Evolutionary conservation across 2,797 vertebrate genomes (phyloP).

Genomic region (Acanthurus lineatus): DNA sequence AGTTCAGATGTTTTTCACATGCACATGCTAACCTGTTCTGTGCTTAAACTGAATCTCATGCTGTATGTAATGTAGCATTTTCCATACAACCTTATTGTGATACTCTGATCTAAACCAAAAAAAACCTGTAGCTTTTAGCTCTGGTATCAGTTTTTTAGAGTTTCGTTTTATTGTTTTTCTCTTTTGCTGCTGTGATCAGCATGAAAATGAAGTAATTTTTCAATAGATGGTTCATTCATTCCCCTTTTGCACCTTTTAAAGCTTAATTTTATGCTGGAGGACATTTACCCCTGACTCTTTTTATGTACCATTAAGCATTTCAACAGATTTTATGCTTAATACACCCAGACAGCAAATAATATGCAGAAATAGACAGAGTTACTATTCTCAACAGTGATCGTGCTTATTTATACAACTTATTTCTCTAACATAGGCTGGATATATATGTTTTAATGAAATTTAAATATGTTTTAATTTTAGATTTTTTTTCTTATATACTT

Average conservation of each 20-base stretch:
- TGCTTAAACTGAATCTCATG: not conserved
- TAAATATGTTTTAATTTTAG: not conserved
- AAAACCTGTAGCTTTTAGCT: not conserved
- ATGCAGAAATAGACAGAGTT: not conserved
- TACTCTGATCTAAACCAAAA: no score
- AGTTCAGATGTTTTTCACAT: slow-evolving; percentile 27
- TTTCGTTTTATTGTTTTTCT: not conserved
- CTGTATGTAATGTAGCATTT: not conserved
- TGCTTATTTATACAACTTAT: no score
- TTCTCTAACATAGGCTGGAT: no score
- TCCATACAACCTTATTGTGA: not conserved
- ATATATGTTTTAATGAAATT: not conserved
- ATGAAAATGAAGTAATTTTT: not conserved
- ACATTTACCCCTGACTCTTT: not conserved
- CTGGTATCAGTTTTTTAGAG: not conserved
- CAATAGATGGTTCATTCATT: not conserved
- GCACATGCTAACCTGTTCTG: slow-evolving; percentile 8
- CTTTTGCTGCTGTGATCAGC: not conserved
- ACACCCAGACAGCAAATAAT: not conserved
- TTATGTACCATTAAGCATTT: not conserved
- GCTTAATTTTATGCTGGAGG: not conserved
- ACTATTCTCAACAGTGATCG: no score
- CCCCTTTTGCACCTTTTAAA: not conserved
- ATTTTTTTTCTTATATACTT: not conserved
- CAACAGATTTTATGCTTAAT: not conserved